Conservation (phyloP, 2,113 vertebrate species). For the Candoia aspera region DNA sequence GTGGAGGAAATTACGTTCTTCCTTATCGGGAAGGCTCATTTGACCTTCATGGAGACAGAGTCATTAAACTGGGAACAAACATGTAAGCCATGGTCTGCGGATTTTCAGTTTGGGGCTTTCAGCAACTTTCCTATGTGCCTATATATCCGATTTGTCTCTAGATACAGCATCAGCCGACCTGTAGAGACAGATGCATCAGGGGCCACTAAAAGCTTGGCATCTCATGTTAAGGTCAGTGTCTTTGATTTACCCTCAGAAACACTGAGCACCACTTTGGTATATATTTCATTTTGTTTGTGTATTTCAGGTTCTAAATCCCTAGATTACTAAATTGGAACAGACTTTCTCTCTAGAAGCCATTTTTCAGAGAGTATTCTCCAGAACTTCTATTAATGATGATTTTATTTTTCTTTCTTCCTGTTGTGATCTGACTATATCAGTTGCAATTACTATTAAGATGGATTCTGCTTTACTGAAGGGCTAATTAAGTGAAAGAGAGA, state of each 20-base stretch:
- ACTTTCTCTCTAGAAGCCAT: neutral
- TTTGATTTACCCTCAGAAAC: neutral
- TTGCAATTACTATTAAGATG: neutral
- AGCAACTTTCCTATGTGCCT: neutral
- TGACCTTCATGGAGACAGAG: slow-evolving; percentile 91
- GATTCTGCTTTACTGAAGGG: neutral
- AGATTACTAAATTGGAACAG: neutral
- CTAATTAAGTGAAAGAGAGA: neutral
- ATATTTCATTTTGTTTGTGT: neutral
- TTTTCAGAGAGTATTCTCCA: neutral
- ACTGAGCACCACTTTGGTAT: neutral
- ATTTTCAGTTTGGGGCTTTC: neutral
- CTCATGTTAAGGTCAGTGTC: slow-evolving; percentile 82
- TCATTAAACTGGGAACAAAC: slow-evolving; percentile 94
- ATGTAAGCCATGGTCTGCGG: slow-evolving; percentile 82
- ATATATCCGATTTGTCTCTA: slow-evolving; percentile 49
- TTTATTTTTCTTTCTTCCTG: neutral
- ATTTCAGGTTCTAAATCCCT: neutral
- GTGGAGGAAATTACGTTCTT: slow-evolving; percentile 82
- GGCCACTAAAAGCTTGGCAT: slow-evolving; percentile 81
- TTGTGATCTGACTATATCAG: neutral
- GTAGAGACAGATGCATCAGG: slow-evolving; percentile 90
- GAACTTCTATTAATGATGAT: neutral
- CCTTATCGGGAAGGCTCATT: slow-evolving; percentile 90
- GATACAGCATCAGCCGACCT: slow-evolving; percentile 90